A percentile compares a stretch with the other conserved stretches of the same genome.
Evolutionary conservation across 2,113 vertebrate species (phyloP).

Genomic region (Ictalurus punctatus): DNA sequence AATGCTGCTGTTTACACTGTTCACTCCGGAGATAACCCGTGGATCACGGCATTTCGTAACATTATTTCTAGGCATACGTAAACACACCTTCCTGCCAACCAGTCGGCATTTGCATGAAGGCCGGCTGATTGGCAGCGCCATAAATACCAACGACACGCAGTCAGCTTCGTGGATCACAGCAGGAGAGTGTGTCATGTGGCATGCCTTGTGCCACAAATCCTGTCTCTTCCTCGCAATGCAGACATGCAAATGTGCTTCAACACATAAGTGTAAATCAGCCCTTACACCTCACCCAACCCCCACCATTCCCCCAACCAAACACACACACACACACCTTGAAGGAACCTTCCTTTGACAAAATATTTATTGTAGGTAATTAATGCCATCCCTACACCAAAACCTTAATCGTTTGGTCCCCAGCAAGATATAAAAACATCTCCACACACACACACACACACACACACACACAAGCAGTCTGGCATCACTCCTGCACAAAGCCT

Average conservation of each 20-base stretch:
- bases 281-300: no score
- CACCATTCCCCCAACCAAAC: no score
- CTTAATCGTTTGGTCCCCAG: background rate
- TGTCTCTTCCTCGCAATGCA: background rate
- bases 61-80: background rate
- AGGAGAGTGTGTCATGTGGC: background rate
- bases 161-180: background rate
- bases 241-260: background rate
- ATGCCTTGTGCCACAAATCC: background rate
- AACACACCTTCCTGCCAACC: background rate
- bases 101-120: background rate
- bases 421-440: background rate
- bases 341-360: background rate
- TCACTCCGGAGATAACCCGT: background rate
- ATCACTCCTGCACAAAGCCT: conserved; percentile 43
- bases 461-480: conserved; percentile 30
- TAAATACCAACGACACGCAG: background rate
- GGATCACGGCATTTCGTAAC: background rate
- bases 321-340: background rate
- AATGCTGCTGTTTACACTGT: background rate
- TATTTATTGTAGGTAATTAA: background rate
- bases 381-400: background rate
- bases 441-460: conserved; percentile 17
- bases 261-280: background rate
- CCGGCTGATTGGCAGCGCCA: background rate